phyloP scores from a whole-genome alignment of 2,888 invertebrate genomes.

The Platypus cylindrus region DNA sequence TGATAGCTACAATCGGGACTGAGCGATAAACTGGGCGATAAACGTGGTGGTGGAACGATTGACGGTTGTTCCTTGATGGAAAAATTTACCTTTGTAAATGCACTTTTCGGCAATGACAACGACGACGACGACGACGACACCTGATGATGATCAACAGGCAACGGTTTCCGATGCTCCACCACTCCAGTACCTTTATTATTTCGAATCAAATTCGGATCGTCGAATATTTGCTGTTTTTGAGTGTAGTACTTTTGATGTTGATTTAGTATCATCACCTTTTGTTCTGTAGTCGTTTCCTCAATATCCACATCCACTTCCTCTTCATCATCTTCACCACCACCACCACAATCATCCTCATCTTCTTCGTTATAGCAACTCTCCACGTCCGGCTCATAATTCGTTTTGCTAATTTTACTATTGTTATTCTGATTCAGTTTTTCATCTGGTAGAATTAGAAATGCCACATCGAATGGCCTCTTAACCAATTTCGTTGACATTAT shows the following conservation, averaged over 20 bases:
- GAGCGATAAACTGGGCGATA: slow-evolving; percentile 57
- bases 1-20: slow-evolving; percentile 70
- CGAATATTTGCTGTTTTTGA: slow-evolving; percentile 46
- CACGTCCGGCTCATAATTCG: slow-evolving; percentile 31
- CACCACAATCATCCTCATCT: slow-evolving; percentile 30
- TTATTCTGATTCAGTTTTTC: slow-evolving; percentile 60
- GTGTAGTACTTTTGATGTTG: slow-evolving; percentile 25
- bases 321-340: slow-evolving; percentile 22
- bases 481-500: slow-evolving; percentile 33
- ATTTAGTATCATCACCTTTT: no score
- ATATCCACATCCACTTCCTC: slow-evolving; percentile 32
- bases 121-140: no score
- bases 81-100: slow-evolving; percentile 68
- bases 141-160: slow-evolving; percentile 36
- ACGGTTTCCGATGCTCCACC: slow-evolving; percentile 30
- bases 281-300: slow-evolving; percentile 22
- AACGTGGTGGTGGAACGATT: no score
- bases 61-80: slow-evolving; percentile 29
- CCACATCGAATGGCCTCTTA: slow-evolving; percentile 82
- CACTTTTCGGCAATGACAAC: no score
- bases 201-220: slow-evolving; percentile 40
- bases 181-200: slow-evolving; percentile 38
- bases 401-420: slow-evolving; percentile 42
- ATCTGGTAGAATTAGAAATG: slow-evolving; percentile 79
- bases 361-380: slow-evolving; percentile 20